Evolutionary conservation across 92 coral and sea anemone genomes (phyloP), one percentile per base, ranked within the genome.

Genomic region (Parazoanthus swiftii): DNA sequence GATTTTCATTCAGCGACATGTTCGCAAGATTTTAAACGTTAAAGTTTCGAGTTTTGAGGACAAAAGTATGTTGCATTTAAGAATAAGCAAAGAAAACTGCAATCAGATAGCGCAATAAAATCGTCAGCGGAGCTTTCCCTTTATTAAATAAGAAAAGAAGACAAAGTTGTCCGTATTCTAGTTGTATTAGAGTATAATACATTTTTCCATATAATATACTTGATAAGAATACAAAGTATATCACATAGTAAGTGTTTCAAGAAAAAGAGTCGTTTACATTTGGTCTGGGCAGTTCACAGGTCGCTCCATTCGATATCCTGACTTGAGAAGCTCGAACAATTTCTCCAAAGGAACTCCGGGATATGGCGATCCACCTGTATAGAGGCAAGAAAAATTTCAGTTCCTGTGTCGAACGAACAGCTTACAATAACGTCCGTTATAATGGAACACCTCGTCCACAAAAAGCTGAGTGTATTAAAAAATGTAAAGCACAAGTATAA

Each of bases 251-350:
- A 8, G 10, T 48, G 18, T 54, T 54, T 54, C 20, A 1, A 33
- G 23, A 7, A 15, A 33, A 8, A 10, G 37, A 63, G 35, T 29
- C 20, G 92, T 98, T 92, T 89, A 97, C 99, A 97, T 89, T 29
- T 91, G 90, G 63, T 95, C 94, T 11, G 96, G 94, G 74, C 99
- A 97, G 89, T 95, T 95, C 23, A 95, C 92, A 5, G 99, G 98
- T 81, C 93, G 85, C 58, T 97, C 98, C 99, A 97, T 97, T 86
- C 99, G 94, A 89, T 95, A 94, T 16, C 99, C 99, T 70, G 95
- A 92, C 88, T 97, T 97, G 14, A 97, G 89, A n/a, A 97, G 90
- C 76, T 97, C 99, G 74, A 97, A 97, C 37, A 97, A 89, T 72
- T 93, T 94, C 67, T 95, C 98, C 39, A 97, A 85, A 16, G 99